These are phyloP conservation scores for Linepithema humile DNA, from an alignment of 1,140 invertebrate genomes.

Conservation along the genomic window DNA sequence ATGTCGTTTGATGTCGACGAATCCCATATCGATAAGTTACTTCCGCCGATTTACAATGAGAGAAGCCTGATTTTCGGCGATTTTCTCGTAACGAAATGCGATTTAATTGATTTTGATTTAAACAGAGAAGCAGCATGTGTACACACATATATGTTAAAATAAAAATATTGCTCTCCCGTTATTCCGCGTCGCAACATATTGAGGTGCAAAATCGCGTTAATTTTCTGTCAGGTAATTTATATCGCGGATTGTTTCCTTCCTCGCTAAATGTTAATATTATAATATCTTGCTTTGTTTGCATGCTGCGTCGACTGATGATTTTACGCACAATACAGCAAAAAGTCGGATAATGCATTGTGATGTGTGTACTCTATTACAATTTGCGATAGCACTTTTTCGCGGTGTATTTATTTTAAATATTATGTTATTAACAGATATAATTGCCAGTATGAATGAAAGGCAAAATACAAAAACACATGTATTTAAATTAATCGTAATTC, in stretches of 20 bases:
- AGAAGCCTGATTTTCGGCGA: neutral
- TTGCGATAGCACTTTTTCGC: neutral
- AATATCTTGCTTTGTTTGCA: conserved; percentile 3
- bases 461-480: neutral
- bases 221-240: conserved; percentile 20
- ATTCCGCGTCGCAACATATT: neutral
- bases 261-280: neutral
- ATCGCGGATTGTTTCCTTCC: conserved; percentile 15
- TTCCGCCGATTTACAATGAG: neutral
- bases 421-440: conserved; percentile 2
- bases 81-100: neutral
- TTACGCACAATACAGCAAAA: conserved; percentile 4
- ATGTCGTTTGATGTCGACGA: neutral
- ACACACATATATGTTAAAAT: neutral
- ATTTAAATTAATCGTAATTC: conserved; percentile 28
- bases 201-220: conserved; percentile 33
- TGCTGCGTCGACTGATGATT: neutral
- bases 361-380: neutral
- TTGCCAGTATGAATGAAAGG: neutral
- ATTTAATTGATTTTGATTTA: neutral
- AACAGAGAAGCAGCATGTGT: neutral
- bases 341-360: neutral
- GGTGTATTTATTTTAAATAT: neutral
- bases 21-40: neutral
- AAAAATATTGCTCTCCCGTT: neutral